These are phyloP conservation scores for Tiphia femorata DNA, from an alignment of 2,888 invertebrate species.

Conservation along the genomic window DNA sequence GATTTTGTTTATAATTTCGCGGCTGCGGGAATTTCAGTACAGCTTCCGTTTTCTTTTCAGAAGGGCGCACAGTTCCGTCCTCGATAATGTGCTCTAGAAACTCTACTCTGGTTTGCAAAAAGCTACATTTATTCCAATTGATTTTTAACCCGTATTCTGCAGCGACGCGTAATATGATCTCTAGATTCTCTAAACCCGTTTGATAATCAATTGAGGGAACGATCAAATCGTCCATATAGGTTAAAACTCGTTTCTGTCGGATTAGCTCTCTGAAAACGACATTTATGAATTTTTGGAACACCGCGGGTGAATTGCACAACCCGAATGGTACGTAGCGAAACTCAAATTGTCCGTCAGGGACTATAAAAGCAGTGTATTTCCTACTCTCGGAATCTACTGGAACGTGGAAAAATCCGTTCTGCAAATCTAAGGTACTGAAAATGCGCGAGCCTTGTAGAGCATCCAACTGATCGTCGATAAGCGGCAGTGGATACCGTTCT, in stretches of 20 bases:
- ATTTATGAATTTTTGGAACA: slow-evolving; percentile 35
- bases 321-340: background rate
- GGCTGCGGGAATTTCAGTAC: slow-evolving; percentile 30
- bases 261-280: slow-evolving; percentile 28
- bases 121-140: slow-evolving; percentile 38
- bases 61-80: slow-evolving; percentile 26
- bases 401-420: slow-evolving; percentile 52
- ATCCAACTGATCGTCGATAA: slow-evolving; percentile 9
- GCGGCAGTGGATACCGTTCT: slow-evolving; percentile 1
- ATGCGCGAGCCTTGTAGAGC: background rate
- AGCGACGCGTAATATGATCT: slow-evolving; percentile 29
- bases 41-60: slow-evolving; percentile 30
- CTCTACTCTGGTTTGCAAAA: slow-evolving; percentile 31
- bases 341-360: background rate
- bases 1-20: slow-evolving; percentile 20
- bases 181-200: slow-evolving; percentile 14
- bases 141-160: slow-evolving; percentile 31
- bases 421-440: background rate
- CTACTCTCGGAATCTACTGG: background rate
- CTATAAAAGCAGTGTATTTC: slow-evolving; percentile 4
- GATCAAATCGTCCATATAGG: slow-evolving; percentile 37
- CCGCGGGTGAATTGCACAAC: no score
- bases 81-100: slow-evolving; percentile 32
- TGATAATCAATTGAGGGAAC: slow-evolving; percentile 20
- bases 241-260: slow-evolving; percentile 16